A percentile compares a stretch with the other conserved stretches of the same genome.
Conservation (phyloP, 2,113 vertebrate genomes). For the Pterocles gutturalis region DNA sequence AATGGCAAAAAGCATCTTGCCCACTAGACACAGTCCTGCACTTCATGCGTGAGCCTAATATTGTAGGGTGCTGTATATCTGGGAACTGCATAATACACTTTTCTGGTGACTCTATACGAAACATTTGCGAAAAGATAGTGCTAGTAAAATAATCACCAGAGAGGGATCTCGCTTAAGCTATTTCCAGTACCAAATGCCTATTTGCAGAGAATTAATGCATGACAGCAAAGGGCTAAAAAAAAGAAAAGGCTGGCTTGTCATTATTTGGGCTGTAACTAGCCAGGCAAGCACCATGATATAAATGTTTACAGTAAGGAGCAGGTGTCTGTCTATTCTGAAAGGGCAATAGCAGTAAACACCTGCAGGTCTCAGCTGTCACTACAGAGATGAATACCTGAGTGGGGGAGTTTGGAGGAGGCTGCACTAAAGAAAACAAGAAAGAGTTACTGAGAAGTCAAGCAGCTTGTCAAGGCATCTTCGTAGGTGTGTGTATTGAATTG, state of each 20-base stretch:
- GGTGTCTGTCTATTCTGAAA: constrained; percentile 26
- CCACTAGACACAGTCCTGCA: neutral
- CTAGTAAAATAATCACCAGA: constrained; percentile 30
- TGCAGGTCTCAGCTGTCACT: constrained; percentile 75
- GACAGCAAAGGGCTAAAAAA: constrained; percentile 24
- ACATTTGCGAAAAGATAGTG: constrained; percentile 2
- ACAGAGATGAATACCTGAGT: constrained; percentile 67
- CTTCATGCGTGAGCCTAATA: neutral
- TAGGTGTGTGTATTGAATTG: constrained; percentile 83
- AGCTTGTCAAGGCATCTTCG: constrained; percentile 80
- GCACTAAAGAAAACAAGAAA: constrained; percentile 72
- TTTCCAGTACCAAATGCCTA: constrained; percentile 36
- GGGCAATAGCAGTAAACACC: constrained; percentile 66
- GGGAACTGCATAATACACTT: neutral
- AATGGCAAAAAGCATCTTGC: neutral
- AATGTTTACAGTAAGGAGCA: constrained; percentile 26
- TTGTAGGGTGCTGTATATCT: neutral
- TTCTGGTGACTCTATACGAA: neutral
- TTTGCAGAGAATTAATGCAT: constrained; percentile 41
- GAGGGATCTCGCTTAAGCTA: constrained; percentile 15
- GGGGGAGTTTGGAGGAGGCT: constrained; percentile 69
- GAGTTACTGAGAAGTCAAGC: constrained; percentile 77
- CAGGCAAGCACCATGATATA: neutral
- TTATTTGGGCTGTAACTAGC: constrained; percentile 21
- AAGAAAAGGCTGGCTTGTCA: constrained; percentile 1